phyloP scores from a whole-genome alignment of 2,113 vertebrate species.

The human region DNA sequence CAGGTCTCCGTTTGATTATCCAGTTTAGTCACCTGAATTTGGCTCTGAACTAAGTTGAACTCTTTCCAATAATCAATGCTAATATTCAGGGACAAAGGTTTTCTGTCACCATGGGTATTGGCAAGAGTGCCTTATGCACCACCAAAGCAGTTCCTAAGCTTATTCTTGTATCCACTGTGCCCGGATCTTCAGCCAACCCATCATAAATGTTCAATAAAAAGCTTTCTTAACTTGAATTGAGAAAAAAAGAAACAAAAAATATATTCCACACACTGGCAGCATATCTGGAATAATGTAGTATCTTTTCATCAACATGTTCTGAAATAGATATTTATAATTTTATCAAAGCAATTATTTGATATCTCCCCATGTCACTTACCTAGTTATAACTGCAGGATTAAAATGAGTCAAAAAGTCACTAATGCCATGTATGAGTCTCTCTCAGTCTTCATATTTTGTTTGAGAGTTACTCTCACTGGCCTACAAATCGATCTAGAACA shows the following conservation, averaged over 20 bases:
- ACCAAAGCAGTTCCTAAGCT: background rate
- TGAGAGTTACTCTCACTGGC: background rate
- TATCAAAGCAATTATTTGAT: background rate
- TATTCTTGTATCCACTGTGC: background rate
- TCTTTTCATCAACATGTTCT: constrained; percentile 3
- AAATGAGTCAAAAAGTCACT: background rate
- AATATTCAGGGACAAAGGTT: background rate
- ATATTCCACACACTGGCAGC: background rate
- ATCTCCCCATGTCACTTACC: background rate
- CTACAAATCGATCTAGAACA: background rate
- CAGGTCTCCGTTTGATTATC: background rate
- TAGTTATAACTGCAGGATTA: background rate
- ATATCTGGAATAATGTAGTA: background rate
- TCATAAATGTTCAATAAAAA: background rate
- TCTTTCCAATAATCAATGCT: background rate
- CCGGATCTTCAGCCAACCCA: background rate
- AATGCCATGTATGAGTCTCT: background rate
- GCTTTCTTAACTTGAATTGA: background rate
- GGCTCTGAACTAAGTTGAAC: background rate
- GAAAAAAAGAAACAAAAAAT: background rate
- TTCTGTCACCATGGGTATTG: background rate
- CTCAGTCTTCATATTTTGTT: background rate
- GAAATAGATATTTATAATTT: background rate
- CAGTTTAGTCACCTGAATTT: background rate
- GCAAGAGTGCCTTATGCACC: too few relatives aligned